These are phyloP conservation scores for Drosophila teissieri DNA, from an alignment of 1,140 invertebrate species.

Conservation along the genomic window DNA sequence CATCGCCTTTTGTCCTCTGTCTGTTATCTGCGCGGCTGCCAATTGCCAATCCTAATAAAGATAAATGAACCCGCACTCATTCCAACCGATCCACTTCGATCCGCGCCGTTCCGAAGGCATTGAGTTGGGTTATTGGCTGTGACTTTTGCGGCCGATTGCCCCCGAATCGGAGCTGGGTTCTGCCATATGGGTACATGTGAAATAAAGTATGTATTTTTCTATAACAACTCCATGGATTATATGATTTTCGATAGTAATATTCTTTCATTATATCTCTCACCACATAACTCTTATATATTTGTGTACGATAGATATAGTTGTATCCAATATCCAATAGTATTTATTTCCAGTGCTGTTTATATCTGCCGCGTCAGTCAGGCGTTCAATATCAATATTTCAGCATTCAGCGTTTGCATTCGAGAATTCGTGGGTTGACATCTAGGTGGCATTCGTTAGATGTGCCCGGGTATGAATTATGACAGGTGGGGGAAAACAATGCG, in stretches of 20 bases:
- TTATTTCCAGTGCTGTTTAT: slow-evolving; percentile 33
- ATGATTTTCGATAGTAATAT: background rate
- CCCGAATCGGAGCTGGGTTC: slow-evolving; percentile 17
- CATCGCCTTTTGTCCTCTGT: slow-evolving; percentile 25
- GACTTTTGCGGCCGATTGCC: slow-evolving; percentile 57
- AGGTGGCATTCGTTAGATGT: slow-evolving; percentile 40
- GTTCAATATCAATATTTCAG: slow-evolving; percentile 72
- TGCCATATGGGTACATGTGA: slow-evolving; percentile 42
- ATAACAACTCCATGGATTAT: background rate
- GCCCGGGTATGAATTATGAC: slow-evolving; percentile 61
- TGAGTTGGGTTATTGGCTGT: slow-evolving; percentile 74
- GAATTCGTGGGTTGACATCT: slow-evolving; percentile 56
- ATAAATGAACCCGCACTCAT: slow-evolving; percentile 72
- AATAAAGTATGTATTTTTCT: slow-evolving; percentile 1
- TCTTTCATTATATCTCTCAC: too few species aligned
- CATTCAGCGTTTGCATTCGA: slow-evolving; percentile 51
- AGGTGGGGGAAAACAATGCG: slow-evolving; percentile 60
- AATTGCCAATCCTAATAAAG: slow-evolving; percentile 80
- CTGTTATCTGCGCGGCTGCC: slow-evolving; percentile 66
- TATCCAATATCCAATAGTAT: background rate
- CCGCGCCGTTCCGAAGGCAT: slow-evolving; percentile 44
- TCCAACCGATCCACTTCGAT: slow-evolving; percentile 39
- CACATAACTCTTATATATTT: too few species aligned
- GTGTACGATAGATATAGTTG: too few species aligned
- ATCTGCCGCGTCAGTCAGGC: slow-evolving; percentile 65